These are phyloP conservation scores for Neosilurus hyrtlii DNA, from an alignment of 2,797 vertebrate genomes.

Conservation along the genomic window DNA sequence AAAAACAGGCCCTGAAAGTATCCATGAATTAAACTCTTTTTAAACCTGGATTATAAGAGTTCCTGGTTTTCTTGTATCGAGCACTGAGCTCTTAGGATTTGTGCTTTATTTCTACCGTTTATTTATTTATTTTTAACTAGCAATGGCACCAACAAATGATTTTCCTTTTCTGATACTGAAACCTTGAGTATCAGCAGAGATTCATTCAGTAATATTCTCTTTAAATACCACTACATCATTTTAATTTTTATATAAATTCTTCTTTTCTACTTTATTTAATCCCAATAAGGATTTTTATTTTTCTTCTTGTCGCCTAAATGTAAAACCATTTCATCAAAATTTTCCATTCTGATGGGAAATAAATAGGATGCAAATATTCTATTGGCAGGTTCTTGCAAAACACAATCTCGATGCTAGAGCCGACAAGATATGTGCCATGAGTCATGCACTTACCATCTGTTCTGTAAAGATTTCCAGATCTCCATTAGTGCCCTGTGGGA, in stretches of 20 bases:
- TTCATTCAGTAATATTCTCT: neutral
- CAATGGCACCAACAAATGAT: neutral
- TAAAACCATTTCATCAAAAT: neutral
- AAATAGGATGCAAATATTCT: neutral
- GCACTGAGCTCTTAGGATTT: neutral
- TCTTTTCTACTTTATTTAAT: neutral
- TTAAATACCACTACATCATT: neutral
- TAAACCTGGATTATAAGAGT: neutral
- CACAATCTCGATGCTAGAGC: neutral
- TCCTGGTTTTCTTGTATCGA: neutral
- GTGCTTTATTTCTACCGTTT: neutral
- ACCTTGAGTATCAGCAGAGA: neutral
- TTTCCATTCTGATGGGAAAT: neutral
- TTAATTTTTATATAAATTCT: neutral
- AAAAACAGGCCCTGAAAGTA: neutral
- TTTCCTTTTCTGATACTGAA: neutral
- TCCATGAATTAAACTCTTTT: neutral
- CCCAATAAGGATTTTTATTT: neutral
- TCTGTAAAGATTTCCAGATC: constrained; percentile 95
- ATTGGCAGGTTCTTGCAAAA: neutral
- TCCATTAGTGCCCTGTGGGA: constrained; percentile 81
- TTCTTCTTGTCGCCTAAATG: neutral
- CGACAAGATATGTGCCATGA: neutral
- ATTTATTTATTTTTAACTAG: neutral
- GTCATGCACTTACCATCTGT: constrained; percentile 85